phyloP scores from a whole-genome alignment of 2,888 invertebrate genomes.

The Nowickia ferox region DNA sequence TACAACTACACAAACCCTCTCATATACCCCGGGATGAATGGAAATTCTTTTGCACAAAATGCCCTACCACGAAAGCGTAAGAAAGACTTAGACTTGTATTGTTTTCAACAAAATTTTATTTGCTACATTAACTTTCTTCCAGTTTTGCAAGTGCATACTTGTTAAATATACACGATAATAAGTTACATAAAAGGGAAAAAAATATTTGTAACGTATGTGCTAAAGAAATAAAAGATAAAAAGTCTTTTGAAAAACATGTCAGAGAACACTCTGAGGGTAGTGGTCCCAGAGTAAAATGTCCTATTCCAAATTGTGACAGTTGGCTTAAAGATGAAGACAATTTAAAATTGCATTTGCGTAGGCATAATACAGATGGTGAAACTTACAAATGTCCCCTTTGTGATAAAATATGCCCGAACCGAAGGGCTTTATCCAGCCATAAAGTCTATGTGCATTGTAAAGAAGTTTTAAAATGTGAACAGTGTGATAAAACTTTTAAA shows the following conservation, averaged over 20 bases:
- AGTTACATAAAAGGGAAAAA: slow-evolving; percentile 77
- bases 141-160: slow-evolving; percentile 80
- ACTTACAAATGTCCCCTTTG: slow-evolving; percentile 77
- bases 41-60: slow-evolving; percentile 77
- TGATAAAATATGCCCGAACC: slow-evolving; percentile 80
- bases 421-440: slow-evolving; percentile 81
- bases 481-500: slow-evolving; percentile 82
- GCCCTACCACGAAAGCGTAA: slow-evolving; percentile 77
- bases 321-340: slow-evolving; percentile 82
- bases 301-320: slow-evolving; percentile 80
- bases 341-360: slow-evolving; percentile 79
- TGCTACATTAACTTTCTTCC: background rate
- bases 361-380: slow-evolving; percentile 77
- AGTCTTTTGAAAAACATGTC: slow-evolving; percentile 81
- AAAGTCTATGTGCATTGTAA: slow-evolving; percentile 81
- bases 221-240: slow-evolving; percentile 80
- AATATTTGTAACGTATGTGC: slow-evolving; percentile 82
- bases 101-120: background rate
- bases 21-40: slow-evolving; percentile 79
- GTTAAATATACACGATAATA: slow-evolving; percentile 78
- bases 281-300: slow-evolving; percentile 81
- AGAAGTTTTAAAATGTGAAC: slow-evolving; percentile 78
- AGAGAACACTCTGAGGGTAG: slow-evolving; percentile 79
- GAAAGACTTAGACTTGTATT: slow-evolving; percentile 12
- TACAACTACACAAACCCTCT: slow-evolving; percentile 80